A percentile compares a stretch with the other conserved stretches of the same genome.
Evolutionary conservation across 2,888 invertebrate species (phyloP).

Genomic region (Gastrophysa polygoni): DNA sequence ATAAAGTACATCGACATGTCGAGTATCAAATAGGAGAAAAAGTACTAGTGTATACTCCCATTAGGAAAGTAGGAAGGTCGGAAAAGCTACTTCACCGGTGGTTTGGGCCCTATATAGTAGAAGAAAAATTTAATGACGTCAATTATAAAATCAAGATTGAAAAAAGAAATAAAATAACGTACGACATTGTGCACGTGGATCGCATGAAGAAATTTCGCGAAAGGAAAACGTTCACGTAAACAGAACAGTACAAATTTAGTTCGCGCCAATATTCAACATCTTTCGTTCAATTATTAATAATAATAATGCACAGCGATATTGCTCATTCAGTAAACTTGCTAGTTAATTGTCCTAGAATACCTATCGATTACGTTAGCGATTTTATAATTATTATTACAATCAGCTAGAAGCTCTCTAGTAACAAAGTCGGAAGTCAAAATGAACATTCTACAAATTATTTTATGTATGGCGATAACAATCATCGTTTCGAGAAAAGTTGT

Average conservation of each 20-base stretch:
- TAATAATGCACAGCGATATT: neutral
- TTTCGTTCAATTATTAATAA: neutral
- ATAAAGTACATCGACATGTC: slow-evolving; percentile 3
- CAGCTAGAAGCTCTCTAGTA: neutral
- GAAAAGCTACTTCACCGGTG: neutral
- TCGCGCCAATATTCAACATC: neutral
- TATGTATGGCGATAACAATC: too few species aligned
- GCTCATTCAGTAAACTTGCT: neutral
- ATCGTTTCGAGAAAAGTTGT: neutral
- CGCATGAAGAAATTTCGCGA: neutral
- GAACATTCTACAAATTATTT: too few species aligned
- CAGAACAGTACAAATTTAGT: neutral
- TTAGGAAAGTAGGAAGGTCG: neutral
- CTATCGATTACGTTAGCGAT: neutral
- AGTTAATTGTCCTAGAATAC: neutral
- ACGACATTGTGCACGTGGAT: neutral
- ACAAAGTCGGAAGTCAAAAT: neutral
- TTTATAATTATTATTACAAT: neutral
- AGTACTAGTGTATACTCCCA: slow-evolving; percentile 1
- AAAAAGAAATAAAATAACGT: neutral
- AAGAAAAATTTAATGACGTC: neutral
- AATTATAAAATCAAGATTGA: neutral
- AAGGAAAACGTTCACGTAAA: neutral
- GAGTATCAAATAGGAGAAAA: slow-evolving; percentile 1
- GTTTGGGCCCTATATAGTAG: neutral